Conservation (phyloP, 2,797 vertebrate species). For the Clarias platycephalus region DNA sequence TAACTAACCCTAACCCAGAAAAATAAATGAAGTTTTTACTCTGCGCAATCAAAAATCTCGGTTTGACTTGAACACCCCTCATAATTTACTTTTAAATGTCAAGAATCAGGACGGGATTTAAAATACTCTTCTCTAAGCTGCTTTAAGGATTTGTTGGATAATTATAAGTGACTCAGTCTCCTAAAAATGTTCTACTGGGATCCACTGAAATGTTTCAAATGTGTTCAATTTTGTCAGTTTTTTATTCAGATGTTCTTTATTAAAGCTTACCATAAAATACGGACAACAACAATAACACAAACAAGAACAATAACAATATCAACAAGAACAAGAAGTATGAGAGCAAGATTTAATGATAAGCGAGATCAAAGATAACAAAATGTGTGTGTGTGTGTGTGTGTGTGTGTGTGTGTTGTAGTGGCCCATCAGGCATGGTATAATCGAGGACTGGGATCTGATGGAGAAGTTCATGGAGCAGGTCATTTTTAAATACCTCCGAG, state of each 20-base stretch:
- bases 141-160: conserved; percentile 1
- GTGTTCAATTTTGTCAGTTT: background rate
- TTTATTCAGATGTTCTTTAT: background rate
- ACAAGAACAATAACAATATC: background rate
- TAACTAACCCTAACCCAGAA: too few species aligned
- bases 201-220: background rate
- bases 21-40: too few species aligned
- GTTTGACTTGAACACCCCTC: too few species aligned
- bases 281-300: background rate
- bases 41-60: too few species aligned
- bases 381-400: conserved; percentile 1
- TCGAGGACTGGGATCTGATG: conserved; percentile 98
- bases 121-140: background rate
- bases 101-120: background rate
- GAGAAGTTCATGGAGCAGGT: conserved; percentile 98
- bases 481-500: conserved; percentile 98
- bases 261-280: background rate
- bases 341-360: background rate
- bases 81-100: background rate
- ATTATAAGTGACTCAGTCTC: background rate
- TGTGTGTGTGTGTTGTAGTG: conserved; percentile 73
- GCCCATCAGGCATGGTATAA: conserved; percentile 96
- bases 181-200: background rate
- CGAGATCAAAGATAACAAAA: background rate
- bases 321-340: background rate